Evolutionary conservation across 2,113 vertebrate genomes (phyloP), one percentile per base, ranked within the genome.

Genomic region (Spilogale gracilis): DNA sequence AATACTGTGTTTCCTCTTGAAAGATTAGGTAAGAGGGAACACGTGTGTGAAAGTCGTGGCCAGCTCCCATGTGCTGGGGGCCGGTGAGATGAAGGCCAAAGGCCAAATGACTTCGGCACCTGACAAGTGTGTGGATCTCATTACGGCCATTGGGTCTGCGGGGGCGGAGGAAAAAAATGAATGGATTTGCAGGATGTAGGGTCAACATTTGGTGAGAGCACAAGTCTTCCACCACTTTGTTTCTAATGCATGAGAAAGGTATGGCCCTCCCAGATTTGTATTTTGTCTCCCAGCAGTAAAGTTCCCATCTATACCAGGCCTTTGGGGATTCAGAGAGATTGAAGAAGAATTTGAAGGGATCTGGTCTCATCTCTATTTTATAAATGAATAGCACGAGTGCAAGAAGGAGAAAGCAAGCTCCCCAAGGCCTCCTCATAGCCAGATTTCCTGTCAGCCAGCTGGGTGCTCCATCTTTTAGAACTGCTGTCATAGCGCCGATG

Each of bases 121-220:
- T 96, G 94, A 58, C 91, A 90, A 97, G 81, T 98, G 93, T 93
- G 76, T 96, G 38, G 94, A 97, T 97, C 97, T 98, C 97, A 98
- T 98, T 97, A 98, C 43, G 83, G 71, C 71, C 48, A 32, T 9
- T 50, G 45, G 25, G 50, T 32, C 67, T 79, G 69, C 25, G n/a
- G 50, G 78, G n/a, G 52, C 80, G 88, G 56, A 63, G 80, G 71
- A 80, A 65, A 89, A 61, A 76, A 86, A 38, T 69, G 81, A 88
- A 9, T 85, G 38, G 71, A 38, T n/a, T 96, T 96, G 11, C 48
- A 91, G 80, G 63, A 88, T 69, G 48, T 43, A 48, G 50, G n/a
- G 84, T 82, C 84, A 82, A 78, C 88, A 88, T 65, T 96, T 94
- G 65, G 65, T 60, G 87, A 95, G 85, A 97, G 95, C 85, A 27